Base-by-base conservation (phyloP, 1,140 invertebrate genomes). In the Bombus confusus region DNA sequence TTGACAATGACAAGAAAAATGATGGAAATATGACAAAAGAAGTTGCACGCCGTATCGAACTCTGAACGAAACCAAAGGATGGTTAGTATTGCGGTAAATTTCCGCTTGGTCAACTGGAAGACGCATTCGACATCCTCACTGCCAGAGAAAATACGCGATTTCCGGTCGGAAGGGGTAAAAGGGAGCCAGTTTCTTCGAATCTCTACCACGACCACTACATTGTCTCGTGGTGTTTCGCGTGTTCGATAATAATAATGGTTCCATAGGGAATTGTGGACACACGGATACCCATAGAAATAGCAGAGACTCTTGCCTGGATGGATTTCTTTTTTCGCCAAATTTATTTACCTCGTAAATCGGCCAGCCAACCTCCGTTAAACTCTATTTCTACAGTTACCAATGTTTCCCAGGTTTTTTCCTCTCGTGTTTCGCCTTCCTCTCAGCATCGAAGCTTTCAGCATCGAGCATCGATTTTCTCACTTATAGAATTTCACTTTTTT, bases 321-420 rank as follows among this genome's bases (percentile, higher is more conserved):
- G 69, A 89, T 82, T 78, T 52, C 71, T 68, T 77, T 87, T 85
- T 89, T 79, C 71, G 39, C n/a, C 62, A 86, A 87, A 90, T 87
- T 90, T 90, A 90, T 90, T 90, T 87, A 89, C 59, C 88, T 90
- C 86, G 86, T 90, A 90, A 90, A 90, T 90, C 86, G 86, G 66
- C 76, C 59, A 28, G 43, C 34, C 39, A 25, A 34, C 64, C n/a
- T 28, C 73, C 79, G 71, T 77, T 75, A 83, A 86, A 90, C 87
- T 86, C 80, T 90, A 82, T 71, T 81, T 72, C 59, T 78, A 5
- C 3, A 15, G 37, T 25, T 22, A 69, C 31, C 75, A 18, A 71
- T 25, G 37, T 28, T 34, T 6, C 2, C 3, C 2, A 2, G 8
- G 1, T 34, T 5, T 69, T 5, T 6, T 4, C 12, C 22, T 39